Conservation (phyloP, 2,113 vertebrate species). For the Nyctibius bracteatus region DNA sequence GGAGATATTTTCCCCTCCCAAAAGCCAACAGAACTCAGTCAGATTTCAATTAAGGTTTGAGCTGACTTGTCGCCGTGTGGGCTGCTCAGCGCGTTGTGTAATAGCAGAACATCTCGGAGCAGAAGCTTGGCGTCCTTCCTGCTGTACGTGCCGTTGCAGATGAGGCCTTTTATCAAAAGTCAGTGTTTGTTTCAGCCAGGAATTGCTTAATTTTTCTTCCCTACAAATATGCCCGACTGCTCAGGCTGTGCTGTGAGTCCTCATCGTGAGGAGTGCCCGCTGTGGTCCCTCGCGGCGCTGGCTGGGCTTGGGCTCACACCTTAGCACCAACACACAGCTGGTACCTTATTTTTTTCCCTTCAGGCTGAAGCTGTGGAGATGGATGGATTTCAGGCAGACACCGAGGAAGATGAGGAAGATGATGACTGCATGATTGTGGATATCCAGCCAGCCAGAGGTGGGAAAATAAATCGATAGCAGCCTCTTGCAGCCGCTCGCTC, state of each 20-base stretch:
- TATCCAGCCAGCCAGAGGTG: conserved; percentile 69
- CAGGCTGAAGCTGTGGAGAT: conserved; percentile 77
- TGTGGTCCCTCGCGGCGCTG: fast-evolving
- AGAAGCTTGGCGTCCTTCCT: background rate
- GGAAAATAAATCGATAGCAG: background rate
- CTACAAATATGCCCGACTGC: fast-evolving
- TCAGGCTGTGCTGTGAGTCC: background rate
- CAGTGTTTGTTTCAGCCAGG: background rate
- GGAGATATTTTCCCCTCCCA: background rate
- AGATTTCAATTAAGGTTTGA: fast-evolving
- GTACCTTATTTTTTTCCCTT: background rate
- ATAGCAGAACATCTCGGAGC: background rate
- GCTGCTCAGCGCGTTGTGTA: background rate
- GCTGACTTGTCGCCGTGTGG: background rate
- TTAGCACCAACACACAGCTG: fast-evolving
- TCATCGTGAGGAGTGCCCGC: fast-evolving
- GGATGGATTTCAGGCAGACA: conserved; percentile 96
- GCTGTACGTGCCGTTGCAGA: background rate
- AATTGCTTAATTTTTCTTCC: background rate
- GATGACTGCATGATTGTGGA: conserved; percentile 81
- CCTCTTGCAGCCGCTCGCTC: fast-evolving
- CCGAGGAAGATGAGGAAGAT: conserved; percentile 85
- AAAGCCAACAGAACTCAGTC: background rate
- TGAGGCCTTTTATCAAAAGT: background rate
- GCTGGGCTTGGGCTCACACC: fast-evolving